Evolutionary conservation across 1,140 invertebrate genomes (phyloP).

Genomic region (Octopus bimaculoides): DNA sequence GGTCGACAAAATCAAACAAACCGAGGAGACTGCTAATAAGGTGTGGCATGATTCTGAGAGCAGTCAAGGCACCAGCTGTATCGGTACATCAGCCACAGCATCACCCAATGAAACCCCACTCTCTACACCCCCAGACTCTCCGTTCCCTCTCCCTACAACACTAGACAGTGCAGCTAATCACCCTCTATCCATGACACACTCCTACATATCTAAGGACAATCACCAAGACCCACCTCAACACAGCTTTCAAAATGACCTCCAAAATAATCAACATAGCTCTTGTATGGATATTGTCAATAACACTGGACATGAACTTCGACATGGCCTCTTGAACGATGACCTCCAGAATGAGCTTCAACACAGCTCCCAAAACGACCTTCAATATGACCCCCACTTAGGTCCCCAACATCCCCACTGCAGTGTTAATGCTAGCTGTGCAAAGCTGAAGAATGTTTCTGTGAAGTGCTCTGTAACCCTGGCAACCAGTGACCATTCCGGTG

Average conservation of each 20-base stretch:
- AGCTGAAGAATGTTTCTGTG: neutral
- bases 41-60: constrained; percentile 34
- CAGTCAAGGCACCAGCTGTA: constrained; percentile 3
- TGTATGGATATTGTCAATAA: neutral
- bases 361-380: neutral
- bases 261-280: constrained; percentile 14
- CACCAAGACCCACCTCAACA: constrained; percentile 13
- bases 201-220: constrained; percentile 23
- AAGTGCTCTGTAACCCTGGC: constrained; percentile 3
- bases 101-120: constrained; percentile 34
- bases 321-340: neutral
- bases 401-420: neutral
- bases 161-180: neutral
- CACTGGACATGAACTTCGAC: neutral
- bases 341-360: neutral
- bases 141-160: constrained; percentile 1
- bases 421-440: neutral
- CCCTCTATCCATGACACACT: constrained; percentile 20
- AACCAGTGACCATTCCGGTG: neutral
- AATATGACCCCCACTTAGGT: neutral
- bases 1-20: constrained; percentile 43
- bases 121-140: constrained; percentile 30
- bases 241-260: constrained; percentile 14
- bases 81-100: constrained; percentile 12
- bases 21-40: constrained; percentile 44